Conservation (phyloP, 35 echinoderm and acorn worm genomes). For the Lytechinus pictus region DNA sequence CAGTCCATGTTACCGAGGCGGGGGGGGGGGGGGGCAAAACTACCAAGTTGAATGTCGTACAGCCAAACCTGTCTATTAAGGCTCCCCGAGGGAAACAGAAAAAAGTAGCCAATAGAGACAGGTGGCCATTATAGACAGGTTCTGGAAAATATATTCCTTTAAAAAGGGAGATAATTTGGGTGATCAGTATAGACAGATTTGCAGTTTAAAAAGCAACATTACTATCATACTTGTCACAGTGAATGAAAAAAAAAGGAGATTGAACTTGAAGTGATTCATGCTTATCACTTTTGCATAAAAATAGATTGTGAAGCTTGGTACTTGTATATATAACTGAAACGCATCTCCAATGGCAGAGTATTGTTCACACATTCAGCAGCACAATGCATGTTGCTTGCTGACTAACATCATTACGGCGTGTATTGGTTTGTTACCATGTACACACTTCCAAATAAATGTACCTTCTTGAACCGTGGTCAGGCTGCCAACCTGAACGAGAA, state of each 20-base stretch:
- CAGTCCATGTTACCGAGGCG: neutral
- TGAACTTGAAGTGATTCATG: neutral
- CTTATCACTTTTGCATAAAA: neutral
- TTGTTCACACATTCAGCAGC: neutral
- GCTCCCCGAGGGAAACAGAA: too few species aligned
- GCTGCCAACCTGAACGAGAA: too few species aligned
- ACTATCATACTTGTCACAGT: neutral
- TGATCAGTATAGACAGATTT: neutral
- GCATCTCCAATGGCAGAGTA: neutral
- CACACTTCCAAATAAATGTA: neutral
- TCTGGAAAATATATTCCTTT: too few species aligned
- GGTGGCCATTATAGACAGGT: too few species aligned
- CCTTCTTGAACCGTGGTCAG: neutral
- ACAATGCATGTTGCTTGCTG: neutral
- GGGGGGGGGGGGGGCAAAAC: too few species aligned
- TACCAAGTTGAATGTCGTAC: too few species aligned
- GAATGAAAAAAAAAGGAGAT: neutral
- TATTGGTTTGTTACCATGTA: neutral
- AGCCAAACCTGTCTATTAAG: too few species aligned
- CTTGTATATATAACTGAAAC: too few species aligned
- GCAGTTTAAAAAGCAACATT: neutral
- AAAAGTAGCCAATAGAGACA: too few species aligned
- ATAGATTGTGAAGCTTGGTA: neutral
- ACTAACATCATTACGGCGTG: neutral
- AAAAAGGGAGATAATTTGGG: too few species aligned